Percentiles rank a stretch among this genome's conserved stretches.
phyloP scores from a whole-genome alignment of 64 coral and sea anemone genomes.

The Stylophora pistillata region DNA sequence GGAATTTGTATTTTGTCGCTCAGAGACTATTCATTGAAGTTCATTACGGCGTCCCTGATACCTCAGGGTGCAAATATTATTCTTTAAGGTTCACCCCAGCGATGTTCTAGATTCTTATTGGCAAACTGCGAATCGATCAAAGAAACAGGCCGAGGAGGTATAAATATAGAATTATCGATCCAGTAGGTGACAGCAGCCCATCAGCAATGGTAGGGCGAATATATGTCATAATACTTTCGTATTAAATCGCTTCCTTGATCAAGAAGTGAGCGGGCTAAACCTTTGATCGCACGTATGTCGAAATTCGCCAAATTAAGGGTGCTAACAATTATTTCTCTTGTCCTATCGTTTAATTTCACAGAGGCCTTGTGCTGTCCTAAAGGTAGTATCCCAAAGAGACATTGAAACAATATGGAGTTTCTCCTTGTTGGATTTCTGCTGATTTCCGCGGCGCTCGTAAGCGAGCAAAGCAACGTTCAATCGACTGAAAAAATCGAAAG shows the following conservation, averaged over 20 bases:
- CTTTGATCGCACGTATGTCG: background rate
- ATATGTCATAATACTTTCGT: slow-evolving; percentile 26
- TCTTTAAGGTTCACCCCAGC: slow-evolving; percentile 1
- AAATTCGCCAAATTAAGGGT: background rate
- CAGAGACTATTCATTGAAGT: background rate
- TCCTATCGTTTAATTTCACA: slow-evolving; percentile 1
- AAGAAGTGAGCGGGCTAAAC: background rate
- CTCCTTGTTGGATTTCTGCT: background rate
- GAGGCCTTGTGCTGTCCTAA: background rate
- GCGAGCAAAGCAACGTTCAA: background rate
- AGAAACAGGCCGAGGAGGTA: slow-evolving; percentile 19
- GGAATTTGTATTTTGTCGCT: slow-evolving; percentile 7
- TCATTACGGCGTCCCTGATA: background rate
- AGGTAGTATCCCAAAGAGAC: background rate
- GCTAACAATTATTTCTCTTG: background rate
- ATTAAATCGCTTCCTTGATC: background rate
- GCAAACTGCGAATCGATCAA: background rate
- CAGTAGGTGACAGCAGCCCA: background rate
- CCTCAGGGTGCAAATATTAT: slow-evolving; percentile 19
- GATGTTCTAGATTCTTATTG: background rate
- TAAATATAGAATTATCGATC: slow-evolving; percentile 28
- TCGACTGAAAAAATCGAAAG: background rate
- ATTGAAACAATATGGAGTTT: background rate
- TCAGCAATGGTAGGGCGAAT: slow-evolving; percentile 2
- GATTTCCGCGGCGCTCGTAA: background rate